A percentile compares a stretch with the other conserved stretches of the same genome.
Conservation (phyloP, 30 jellyfish, hydroid and myxozoan species). For the Aurelia sp. region DNA sequence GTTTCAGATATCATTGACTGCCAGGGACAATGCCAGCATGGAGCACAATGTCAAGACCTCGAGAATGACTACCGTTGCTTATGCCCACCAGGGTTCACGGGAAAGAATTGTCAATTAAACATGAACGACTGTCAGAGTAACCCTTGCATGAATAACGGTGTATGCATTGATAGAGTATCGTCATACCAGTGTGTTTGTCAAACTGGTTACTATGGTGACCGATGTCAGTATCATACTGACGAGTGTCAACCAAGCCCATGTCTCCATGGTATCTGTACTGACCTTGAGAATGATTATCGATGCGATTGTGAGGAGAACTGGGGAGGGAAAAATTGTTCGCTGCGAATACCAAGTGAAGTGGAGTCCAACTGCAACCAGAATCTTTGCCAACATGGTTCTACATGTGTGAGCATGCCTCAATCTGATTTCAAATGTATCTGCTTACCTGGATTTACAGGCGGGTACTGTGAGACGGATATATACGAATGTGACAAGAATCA, state of each 20-base stretch:
- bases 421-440: constrained; percentile 69
- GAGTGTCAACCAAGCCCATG: constrained; percentile 88
- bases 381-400: constrained; percentile 81
- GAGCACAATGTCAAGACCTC: constrained; percentile 83
- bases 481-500: constrained; percentile 74
- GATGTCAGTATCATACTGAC: constrained; percentile 78
- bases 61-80: constrained; percentile 80
- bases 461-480: constrained; percentile 80
- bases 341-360: background rate
- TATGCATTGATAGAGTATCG: constrained; percentile 68
- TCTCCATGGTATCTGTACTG: constrained; percentile 87
- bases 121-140: constrained; percentile 80
- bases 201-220: constrained; percentile 84
- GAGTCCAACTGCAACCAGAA: constrained; percentile 66
- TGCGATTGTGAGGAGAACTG: constrained; percentile 79
- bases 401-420: constrained; percentile 47
- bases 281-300: constrained; percentile 78
- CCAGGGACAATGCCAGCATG: constrained; percentile 91
- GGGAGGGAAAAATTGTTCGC: constrained; percentile 87
- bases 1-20: constrained; percentile 75
- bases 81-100: constrained; percentile 88
- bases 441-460: constrained; percentile 85
- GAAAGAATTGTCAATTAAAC: constrained; percentile 81
- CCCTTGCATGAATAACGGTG: constrained; percentile 91
- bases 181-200: constrained; percentile 87